Evolutionary conservation across 2,797 vertebrate genomes (phyloP), one percentile per base, ranked within the genome.

Genomic region (Euthynnus affinis): DNA sequence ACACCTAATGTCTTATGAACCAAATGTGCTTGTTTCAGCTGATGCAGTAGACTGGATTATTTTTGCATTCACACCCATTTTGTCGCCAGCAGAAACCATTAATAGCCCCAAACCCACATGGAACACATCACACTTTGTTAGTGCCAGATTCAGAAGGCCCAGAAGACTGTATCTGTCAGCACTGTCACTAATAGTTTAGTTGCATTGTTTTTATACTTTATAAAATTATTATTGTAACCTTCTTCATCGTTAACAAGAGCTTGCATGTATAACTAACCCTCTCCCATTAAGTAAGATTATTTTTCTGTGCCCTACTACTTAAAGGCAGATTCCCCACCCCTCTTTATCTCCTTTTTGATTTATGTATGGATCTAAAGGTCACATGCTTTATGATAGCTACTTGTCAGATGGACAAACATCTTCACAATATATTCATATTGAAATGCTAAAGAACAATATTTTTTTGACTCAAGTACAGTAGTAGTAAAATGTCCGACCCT

Each of bases 61-160:
- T 81, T 68, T 27, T 56, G 15, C 15, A n/a, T 62, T 78, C 61
- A 73, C 51, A 65, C 40, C 60, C 12, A 52, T 67, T 67, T 69
- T 52, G 49, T 61, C 60, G 44, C 44, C 53, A 76, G 6, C 22
- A 74, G 55, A 58, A 65, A 61, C 18, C 44, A 51, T 17, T 56
- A 63, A 76, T 37, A 73, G 59, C 62, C n/a, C 14, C 23, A 14
- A 60, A 59, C 51, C 37, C 60, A 71, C 34, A 76, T 34, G 55
- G 37, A 58, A 0, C 37, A 59, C 20, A 48, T 71, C 3, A 40
- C 25, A 62, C 40, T 13, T n/a, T 17, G 15, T 5, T 49, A 15
- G 37, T 73, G 65, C 8, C 67, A 61, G 12, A 80, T 51, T 74
- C 6, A 63, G 57, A 67, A 48, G 48, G 65, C 37, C 20, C 6